Percentiles rank a stretch among this genome's conserved stretches.
Evolutionary conservation across 1,140 invertebrate species (phyloP).

Genomic region (Antheraea pernyi): DNA sequence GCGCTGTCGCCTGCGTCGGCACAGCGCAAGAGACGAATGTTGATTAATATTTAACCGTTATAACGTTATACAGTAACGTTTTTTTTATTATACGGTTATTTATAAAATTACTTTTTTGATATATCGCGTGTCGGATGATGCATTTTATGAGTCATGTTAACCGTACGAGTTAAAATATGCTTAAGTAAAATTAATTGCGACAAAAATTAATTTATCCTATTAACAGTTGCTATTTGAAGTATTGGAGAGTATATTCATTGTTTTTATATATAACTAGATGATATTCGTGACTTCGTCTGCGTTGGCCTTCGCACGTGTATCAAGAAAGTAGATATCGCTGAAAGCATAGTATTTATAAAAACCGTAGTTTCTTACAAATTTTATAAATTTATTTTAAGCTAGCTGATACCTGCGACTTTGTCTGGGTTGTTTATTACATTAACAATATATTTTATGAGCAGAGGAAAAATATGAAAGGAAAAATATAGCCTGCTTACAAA

Average conservation of each 20-base stretch:
- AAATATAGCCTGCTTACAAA: too few relatives aligned
- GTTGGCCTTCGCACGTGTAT: too few relatives aligned
- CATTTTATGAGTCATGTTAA: neutral
- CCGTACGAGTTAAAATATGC: neutral
- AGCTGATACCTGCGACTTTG: too few relatives aligned
- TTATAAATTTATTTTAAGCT: too few relatives aligned
- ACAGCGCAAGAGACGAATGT: slow-evolving; percentile 24
- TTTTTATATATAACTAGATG: neutral
- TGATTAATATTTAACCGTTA: slow-evolving; percentile 21
- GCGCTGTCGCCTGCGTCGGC: slow-evolving; percentile 31
- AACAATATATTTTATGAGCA: too few relatives aligned
- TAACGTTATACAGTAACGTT: neutral
- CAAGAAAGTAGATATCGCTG: too few relatives aligned
- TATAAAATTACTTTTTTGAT: neutral
- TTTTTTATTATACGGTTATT: slow-evolving; percentile 5
- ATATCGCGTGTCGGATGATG: neutral
- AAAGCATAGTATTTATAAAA: too few relatives aligned
- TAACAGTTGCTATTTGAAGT: neutral
- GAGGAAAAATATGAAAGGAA: too few relatives aligned
- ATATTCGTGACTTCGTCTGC: too few relatives aligned
- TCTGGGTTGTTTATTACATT: too few relatives aligned
- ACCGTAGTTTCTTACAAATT: too few relatives aligned
- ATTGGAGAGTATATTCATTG: neutral
- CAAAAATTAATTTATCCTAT: neutral
- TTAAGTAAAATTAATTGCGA: too few relatives aligned